phyloP scores from a whole-genome alignment of 2,888 invertebrate species.

The Gerris lacustris region DNA sequence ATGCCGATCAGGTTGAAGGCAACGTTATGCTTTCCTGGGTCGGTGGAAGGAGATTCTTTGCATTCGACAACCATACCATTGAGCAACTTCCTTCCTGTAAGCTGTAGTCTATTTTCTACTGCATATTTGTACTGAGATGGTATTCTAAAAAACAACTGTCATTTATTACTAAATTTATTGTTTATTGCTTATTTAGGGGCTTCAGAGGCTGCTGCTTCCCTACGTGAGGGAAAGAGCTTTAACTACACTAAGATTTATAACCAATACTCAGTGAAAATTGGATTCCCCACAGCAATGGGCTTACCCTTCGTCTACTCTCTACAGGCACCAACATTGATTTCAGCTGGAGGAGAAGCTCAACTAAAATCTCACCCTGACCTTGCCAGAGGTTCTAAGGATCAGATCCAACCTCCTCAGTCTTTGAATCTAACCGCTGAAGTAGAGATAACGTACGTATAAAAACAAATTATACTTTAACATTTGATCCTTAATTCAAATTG shows the following conservation, averaged over 20 bases:
- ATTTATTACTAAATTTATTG: too few species aligned
- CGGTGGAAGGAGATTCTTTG: slow-evolving; percentile 41
- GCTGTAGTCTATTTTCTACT: not conserved
- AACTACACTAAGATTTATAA: slow-evolving; percentile 50
- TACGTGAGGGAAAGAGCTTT: slow-evolving; percentile 42
- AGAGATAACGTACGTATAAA: slow-evolving; percentile 37
- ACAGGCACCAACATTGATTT: slow-evolving; percentile 46
- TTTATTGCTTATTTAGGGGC: slow-evolving; percentile 33
- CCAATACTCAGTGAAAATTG: slow-evolving; percentile 46
- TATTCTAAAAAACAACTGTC: too few species aligned
- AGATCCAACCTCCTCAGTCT: slow-evolving; percentile 34
- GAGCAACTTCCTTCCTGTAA: slow-evolving; percentile 37
- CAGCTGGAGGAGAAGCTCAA: slow-evolving; percentile 42
- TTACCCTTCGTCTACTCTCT: slow-evolving; percentile 54
- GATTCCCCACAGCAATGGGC: slow-evolving; percentile 58
- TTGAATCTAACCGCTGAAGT: slow-evolving; percentile 42
- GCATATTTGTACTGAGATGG: too few species aligned
- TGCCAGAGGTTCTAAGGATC: slow-evolving; percentile 26
- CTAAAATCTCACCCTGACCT: slow-evolving; percentile 37
- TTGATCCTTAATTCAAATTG: not conserved
- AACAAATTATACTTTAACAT: not conserved
- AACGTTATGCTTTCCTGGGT: slow-evolving; percentile 38
- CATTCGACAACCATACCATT: slow-evolving; percentile 45
- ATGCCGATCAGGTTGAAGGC: slow-evolving; percentile 46
- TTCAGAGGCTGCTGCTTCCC: slow-evolving; percentile 36